Conservation (phyloP, 1,140 invertebrate genomes). For the Drosophila burlai region DNA sequence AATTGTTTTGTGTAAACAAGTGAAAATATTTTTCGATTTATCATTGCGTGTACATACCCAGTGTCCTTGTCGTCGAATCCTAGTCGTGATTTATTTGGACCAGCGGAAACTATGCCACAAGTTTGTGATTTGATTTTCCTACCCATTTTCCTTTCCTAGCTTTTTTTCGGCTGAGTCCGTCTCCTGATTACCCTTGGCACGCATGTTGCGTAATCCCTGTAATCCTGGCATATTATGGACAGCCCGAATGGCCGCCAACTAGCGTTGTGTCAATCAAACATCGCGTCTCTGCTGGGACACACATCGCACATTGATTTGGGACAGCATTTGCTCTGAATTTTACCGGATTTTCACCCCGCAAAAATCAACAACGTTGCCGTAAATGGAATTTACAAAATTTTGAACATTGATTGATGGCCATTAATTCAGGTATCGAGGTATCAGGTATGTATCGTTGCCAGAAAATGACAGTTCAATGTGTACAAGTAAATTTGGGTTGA, state of each 20-base stretch:
- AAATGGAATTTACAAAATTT: conserved; percentile 37
- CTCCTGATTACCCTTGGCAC: conserved; percentile 17
- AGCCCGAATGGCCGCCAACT: conserved; percentile 43
- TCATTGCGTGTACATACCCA: conserved; percentile 67
- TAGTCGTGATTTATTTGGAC: conserved; percentile 69
- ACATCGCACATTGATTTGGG: conserved; percentile 40
- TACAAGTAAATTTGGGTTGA: background rate
- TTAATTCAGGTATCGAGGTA: conserved; percentile 24
- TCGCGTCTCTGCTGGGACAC: conserved; percentile 16
- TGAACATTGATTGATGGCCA: conserved; percentile 29
- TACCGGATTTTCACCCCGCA: background rate
- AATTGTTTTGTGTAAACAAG: conserved; percentile 75
- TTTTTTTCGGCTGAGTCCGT: background rate
- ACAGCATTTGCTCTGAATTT: conserved; percentile 16
- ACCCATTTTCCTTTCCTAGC: background rate
- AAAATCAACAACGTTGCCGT: conserved; percentile 8
- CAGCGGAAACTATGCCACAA: conserved; percentile 51
- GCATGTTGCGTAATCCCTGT: conserved; percentile 32
- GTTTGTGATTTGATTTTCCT: conserved; percentile 42
- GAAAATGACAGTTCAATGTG: conserved; percentile 5
- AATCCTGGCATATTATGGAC: conserved; percentile 48
- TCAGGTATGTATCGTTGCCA: background rate
- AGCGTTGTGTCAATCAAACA: conserved; percentile 57
- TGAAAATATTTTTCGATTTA: conserved; percentile 80
- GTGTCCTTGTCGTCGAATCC: conserved; percentile 44